These are phyloP conservation scores for Mobula birostris DNA, from an alignment of 2,113 vertebrate genomes.

Conservation along the genomic window DNA sequence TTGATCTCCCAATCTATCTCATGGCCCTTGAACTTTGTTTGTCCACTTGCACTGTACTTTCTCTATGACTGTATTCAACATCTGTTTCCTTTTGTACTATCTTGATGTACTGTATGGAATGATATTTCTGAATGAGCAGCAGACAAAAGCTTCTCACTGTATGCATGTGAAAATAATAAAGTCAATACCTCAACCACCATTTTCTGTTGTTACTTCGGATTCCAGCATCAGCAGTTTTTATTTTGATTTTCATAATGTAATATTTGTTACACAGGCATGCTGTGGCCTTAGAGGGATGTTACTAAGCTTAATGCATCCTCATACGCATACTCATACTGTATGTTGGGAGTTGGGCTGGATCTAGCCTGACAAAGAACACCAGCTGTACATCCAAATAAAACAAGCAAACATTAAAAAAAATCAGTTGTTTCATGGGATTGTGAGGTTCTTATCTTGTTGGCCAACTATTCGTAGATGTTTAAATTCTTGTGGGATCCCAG, in stretches of 20 bases:
- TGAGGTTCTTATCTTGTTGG: neutral
- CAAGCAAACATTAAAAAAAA: neutral
- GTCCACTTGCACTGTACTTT: too few species aligned
- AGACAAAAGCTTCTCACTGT: too few species aligned
- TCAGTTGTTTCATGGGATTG: neutral
- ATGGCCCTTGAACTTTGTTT: too few species aligned
- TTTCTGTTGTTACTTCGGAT: too few species aligned
- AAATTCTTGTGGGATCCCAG: neutral
- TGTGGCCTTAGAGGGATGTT: neutral
- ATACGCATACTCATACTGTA: neutral
- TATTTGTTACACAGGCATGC: neutral
- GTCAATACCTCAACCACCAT: too few species aligned
- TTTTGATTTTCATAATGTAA: neutral
- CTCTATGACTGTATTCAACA: too few species aligned
- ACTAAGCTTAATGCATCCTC: neutral
- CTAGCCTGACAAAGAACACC: neutral
- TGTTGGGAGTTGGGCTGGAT: neutral
- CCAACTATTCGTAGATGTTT: neutral
- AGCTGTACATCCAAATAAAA: neutral
- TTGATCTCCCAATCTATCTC: too few species aligned
- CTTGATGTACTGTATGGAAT: too few species aligned
- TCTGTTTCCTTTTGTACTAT: too few species aligned
- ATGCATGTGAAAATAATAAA: too few species aligned
- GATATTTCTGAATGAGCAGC: too few species aligned
- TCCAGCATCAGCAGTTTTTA: too few species aligned